phyloP scores from a whole-genome alignment of 2,888 invertebrate species.

The Agriopis marginaria region DNA sequence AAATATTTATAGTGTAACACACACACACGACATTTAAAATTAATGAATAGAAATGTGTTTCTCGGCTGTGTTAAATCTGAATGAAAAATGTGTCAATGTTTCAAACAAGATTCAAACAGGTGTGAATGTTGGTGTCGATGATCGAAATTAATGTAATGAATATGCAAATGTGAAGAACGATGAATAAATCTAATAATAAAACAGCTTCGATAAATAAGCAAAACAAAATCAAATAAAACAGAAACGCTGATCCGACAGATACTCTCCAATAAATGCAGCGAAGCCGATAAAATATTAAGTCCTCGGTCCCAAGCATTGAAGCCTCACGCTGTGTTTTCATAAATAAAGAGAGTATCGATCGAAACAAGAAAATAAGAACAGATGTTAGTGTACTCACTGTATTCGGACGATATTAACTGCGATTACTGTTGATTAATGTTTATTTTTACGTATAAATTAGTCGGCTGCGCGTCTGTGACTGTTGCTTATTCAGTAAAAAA shows the following conservation, averaged over 20 bases:
- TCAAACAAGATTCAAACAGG: slow-evolving; percentile 49
- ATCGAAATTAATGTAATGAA: slow-evolving; percentile 56
- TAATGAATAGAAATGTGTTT: slow-evolving; percentile 21
- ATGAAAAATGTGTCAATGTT: slow-evolving; percentile 44
- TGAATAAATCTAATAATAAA: slow-evolving; percentile 49
- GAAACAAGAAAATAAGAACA: slow-evolving; percentile 67
- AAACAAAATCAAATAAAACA: slow-evolving; percentile 35
- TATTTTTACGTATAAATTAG: slow-evolving; percentile 84
- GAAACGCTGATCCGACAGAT: slow-evolving; percentile 38
- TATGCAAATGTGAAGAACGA: slow-evolving; percentile 58
- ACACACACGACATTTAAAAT: slow-evolving; percentile 19
- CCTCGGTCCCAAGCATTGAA: slow-evolving; percentile 10
- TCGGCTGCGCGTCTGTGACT: slow-evolving; percentile 85
- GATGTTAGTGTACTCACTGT: slow-evolving; percentile 80
- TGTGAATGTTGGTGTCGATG: slow-evolving; percentile 51
- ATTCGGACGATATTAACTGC: slow-evolving; percentile 79
- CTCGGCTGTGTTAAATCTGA: slow-evolving; percentile 21
- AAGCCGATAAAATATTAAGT: slow-evolving; percentile 15
- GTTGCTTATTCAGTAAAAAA: slow-evolving; percentile 83
- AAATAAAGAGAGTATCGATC: slow-evolving; percentile 68
- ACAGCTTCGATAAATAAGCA: slow-evolving; percentile 32
- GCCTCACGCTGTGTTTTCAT: slow-evolving; percentile 41
- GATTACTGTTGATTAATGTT: slow-evolving; percentile 82
- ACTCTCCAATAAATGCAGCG: slow-evolving; percentile 27
- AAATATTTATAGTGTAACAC: slow-evolving; percentile 4